Conservation (phyloP, 2,888 invertebrate species). For the Philhelius pedissequus region DNA sequence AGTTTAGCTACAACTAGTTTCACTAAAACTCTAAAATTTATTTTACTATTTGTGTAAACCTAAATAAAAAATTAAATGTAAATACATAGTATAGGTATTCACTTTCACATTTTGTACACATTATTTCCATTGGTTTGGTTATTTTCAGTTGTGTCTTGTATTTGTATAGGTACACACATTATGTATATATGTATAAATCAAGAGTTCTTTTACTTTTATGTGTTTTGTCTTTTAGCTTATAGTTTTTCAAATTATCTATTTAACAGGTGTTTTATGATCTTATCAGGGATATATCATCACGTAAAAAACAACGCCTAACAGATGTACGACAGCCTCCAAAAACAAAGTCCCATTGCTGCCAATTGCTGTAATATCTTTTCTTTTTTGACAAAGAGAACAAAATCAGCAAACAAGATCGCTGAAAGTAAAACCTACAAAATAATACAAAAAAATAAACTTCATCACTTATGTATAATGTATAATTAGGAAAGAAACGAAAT, state of each 20-base stretch:
- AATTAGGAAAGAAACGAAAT: slow-evolving; percentile 26
- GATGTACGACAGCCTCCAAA: slow-evolving; percentile 78
- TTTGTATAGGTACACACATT: too few species aligned
- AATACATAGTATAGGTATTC: too few species aligned
- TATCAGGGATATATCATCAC: slow-evolving; percentile 79
- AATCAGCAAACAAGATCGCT: slow-evolving; percentile 2
- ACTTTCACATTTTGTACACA: not conserved
- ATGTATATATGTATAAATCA: not conserved
- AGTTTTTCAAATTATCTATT: slow-evolving; percentile 17
- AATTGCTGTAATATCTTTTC: slow-evolving; percentile 76
- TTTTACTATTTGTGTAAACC: too few species aligned
- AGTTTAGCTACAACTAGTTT: too few species aligned
- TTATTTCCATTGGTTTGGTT: not conserved
- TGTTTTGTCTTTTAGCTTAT: not conserved
- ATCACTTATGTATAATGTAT: slow-evolving; percentile 21
- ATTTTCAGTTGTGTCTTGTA: not conserved
- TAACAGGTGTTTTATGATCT: slow-evolving; percentile 79
- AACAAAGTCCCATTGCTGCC: slow-evolving; percentile 79
- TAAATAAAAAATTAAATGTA: too few species aligned
- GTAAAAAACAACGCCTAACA: slow-evolving; percentile 79
- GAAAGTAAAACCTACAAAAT: slow-evolving; percentile 3
- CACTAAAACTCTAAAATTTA: too few species aligned
- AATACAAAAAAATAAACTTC: slow-evolving; percentile 5
- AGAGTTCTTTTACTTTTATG: not conserved
- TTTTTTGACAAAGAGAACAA: not conserved